Conservation (phyloP, 2,888 invertebrate species). For the Thecocarcelia acutangulata region DNA sequence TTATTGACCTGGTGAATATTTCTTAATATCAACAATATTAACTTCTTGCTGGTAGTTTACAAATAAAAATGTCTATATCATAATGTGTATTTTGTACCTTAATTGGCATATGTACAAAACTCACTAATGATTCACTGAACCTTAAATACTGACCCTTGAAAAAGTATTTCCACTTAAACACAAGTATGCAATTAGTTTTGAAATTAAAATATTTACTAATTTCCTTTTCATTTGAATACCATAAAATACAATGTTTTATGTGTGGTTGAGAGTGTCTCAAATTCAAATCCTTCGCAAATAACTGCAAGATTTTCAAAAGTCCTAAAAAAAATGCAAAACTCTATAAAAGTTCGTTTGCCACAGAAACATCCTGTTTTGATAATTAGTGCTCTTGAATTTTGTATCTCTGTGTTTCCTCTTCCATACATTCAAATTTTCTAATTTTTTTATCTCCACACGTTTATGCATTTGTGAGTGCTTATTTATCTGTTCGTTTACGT, state of each 20-base stretch:
- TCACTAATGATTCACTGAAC: too few species aligned
- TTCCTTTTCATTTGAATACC: slow-evolving; percentile 15
- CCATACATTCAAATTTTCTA: slow-evolving; percentile 55
- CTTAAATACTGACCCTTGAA: too few species aligned
- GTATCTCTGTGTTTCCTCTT: slow-evolving; percentile 44
- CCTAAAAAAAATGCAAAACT: slow-evolving; percentile 13
- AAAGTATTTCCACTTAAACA: not conserved
- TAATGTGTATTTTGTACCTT: too few species aligned
- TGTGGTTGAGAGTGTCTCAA: not conserved
- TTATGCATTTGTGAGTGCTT: slow-evolving; percentile 15
- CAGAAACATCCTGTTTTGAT: slow-evolving; percentile 55
- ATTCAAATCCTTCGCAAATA: slow-evolving; percentile 8
- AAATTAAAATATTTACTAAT: slow-evolving; percentile 38
- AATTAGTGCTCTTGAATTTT: slow-evolving; percentile 58
- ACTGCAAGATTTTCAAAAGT: slow-evolving; percentile 8
- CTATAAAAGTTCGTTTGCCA: slow-evolving; percentile 43
- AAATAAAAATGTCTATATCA: too few species aligned
- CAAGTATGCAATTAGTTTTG: slow-evolving; percentile 25
- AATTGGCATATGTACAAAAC: too few species aligned
- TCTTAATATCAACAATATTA: too few species aligned
- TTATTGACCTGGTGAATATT: too few species aligned
- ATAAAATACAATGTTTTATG: not conserved
- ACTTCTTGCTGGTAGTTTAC: too few species aligned
- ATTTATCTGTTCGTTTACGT: slow-evolving; percentile 28
- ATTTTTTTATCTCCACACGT: slow-evolving; percentile 33